These are phyloP conservation scores for Tautogolabrus adspersus DNA, from an alignment of 2,113 vertebrate species.

Conservation along the genomic window DNA sequence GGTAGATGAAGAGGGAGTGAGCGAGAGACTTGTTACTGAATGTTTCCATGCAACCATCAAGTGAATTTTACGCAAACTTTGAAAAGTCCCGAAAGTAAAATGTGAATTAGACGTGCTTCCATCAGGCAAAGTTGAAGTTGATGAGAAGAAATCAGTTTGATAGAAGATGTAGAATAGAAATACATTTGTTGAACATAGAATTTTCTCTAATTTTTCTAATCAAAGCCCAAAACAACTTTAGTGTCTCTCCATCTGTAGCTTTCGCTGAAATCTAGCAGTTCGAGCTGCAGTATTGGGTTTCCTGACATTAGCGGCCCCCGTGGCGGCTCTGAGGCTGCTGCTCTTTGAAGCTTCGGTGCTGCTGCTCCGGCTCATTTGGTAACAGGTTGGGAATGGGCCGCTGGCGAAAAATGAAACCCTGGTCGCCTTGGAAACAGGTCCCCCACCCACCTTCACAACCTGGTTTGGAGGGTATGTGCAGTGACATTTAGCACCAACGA, in stretches of 20 bases:
- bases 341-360: constrained; percentile 85
- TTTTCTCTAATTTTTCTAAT: constrained; percentile 12
- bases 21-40: constrained; percentile 55
- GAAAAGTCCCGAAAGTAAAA: constrained; percentile 67
- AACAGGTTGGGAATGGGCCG: constrained; percentile 95
- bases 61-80: constrained; percentile 78
- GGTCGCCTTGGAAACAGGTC: constrained; percentile 88
- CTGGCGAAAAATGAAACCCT: constrained; percentile 91
- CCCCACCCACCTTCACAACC: constrained; percentile 73
- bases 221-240: constrained; percentile 35
- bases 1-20: constrained; percentile 46
- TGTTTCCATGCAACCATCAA: constrained; percentile 65
- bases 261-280: constrained; percentile 65
- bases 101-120: constrained; percentile 51
- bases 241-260: constrained; percentile 50
- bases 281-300: constrained; percentile 86
- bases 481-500: constrained; percentile 77
- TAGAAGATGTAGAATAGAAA: constrained; percentile 25
- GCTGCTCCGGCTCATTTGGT: constrained; percentile 89
- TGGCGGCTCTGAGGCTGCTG: constrained; percentile 73
- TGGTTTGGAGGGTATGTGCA: constrained; percentile 68
- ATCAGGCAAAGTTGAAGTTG: constrained; percentile 37
- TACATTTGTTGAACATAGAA: neutral
- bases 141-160: constrained; percentile 40
- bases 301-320: constrained; percentile 89